These are phyloP conservation scores for Hybognathus amarus DNA, from an alignment of 2,797 vertebrate species.

Conservation along the genomic window DNA sequence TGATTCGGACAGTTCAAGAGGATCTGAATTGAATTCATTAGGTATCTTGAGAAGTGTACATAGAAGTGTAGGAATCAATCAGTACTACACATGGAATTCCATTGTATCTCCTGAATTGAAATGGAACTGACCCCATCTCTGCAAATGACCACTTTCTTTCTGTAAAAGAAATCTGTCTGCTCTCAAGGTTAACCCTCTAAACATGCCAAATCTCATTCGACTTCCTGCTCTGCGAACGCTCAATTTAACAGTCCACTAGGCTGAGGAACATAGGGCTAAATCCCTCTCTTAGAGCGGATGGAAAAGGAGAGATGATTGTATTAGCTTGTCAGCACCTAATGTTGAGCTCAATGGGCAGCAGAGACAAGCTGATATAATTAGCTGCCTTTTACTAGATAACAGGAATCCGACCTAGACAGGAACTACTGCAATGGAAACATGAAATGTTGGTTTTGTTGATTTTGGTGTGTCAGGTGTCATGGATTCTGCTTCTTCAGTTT, in stretches of 20 bases:
- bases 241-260: slow-evolving; percentile 85
- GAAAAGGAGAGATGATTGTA: slow-evolving; percentile 72
- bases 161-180: slow-evolving; percentile 35
- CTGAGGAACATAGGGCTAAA: slow-evolving; percentile 80
- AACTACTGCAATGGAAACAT: background rate
- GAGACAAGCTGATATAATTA: slow-evolving; percentile 46
- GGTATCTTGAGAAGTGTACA: slow-evolving; percentile 5
- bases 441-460: slow-evolving; percentile 5
- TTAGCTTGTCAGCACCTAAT: slow-evolving; percentile 73
- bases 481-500: background rate
- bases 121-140: slow-evolving; percentile 30
- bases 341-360: slow-evolving; percentile 55
- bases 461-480: slow-evolving; percentile 9
- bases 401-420: background rate
- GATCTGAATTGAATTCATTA: slow-evolving; percentile 39
- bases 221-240: slow-evolving; percentile 77
- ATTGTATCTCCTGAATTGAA: slow-evolving; percentile 31
- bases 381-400: slow-evolving; percentile 14
- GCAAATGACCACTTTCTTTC: slow-evolving; percentile 33
- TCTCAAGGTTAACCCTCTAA: slow-evolving; percentile 82
- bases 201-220: slow-evolving; percentile 81
- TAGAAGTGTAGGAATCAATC: slow-evolving; percentile 31
- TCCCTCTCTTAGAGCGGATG: slow-evolving; percentile 67
- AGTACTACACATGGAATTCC: background rate
- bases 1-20: slow-evolving; percentile 21